phyloP scores from a whole-genome alignment of 1,140 invertebrate species.

The Orussus abietinus region DNA sequence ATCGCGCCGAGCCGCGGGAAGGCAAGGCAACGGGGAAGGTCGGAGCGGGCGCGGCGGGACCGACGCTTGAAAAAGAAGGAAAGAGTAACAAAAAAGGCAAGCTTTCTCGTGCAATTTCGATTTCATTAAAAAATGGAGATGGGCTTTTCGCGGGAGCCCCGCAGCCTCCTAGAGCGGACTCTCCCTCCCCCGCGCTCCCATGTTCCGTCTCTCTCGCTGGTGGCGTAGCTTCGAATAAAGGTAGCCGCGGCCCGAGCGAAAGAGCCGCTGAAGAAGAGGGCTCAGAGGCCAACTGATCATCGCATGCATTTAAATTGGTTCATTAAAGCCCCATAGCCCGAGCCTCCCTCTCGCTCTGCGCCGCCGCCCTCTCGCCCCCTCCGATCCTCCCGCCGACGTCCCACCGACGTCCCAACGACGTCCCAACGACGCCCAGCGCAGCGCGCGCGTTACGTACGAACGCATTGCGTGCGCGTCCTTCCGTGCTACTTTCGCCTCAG shows the following conservation, averaged over 20 bases:
- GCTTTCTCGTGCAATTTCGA: slow-evolving; percentile 37
- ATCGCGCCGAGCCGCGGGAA: too few relatives aligned
- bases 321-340: slow-evolving; percentile 49
- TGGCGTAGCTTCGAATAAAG: slow-evolving; percentile 33
- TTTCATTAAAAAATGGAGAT: slow-evolving; percentile 38
- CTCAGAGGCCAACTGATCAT: slow-evolving; percentile 54
- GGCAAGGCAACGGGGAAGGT: too few relatives aligned
- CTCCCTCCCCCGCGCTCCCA: too few relatives aligned
- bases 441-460: too few relatives aligned
- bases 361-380: slow-evolving; percentile 23
- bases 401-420: not conserved
- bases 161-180: too few relatives aligned
- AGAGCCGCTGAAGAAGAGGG: slow-evolving; percentile 42
- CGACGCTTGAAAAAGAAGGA: too few relatives aligned
- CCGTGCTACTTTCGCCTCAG: too few relatives aligned
- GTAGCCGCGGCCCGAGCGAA: slow-evolving; percentile 39
- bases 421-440: not conserved
- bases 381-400: slow-evolving; percentile 13
- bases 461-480: too few relatives aligned
- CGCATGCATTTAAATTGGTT: slow-evolving; percentile 57
- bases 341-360: too few relatives aligned
- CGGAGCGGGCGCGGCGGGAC: too few relatives aligned
- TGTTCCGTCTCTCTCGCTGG: too few relatives aligned
- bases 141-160: slow-evolving; percentile 29
- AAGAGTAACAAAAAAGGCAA: too few relatives aligned